Evolutionary conservation across 2,113 vertebrate species (phyloP).

Genomic region (Philantomba maxwellii): DNA sequence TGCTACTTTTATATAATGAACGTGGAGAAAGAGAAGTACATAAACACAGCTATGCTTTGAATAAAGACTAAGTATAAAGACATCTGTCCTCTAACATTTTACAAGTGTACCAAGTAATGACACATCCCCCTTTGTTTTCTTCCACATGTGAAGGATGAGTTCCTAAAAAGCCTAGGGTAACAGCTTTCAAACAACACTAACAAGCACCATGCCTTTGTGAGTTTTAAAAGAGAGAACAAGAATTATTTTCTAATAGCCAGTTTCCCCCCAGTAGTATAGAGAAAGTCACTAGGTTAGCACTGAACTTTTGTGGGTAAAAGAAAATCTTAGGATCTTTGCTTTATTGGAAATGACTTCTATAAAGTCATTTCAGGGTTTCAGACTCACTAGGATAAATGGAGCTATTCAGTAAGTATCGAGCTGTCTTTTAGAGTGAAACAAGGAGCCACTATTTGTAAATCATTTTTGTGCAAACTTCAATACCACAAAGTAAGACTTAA

Average conservation of each 20-base stretch:
- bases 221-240: conserved; percentile 6
- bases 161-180: background rate
- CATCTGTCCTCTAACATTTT: background rate
- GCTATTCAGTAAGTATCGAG: background rate
- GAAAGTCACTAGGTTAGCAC: conserved; percentile 10
- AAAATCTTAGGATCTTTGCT: background rate
- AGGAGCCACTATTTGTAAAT: background rate
- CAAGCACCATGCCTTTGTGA: background rate
- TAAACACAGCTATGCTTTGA: conserved; percentile 29
- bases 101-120: background rate
- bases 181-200: background rate
- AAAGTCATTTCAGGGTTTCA: conserved; percentile 28
- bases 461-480: background rate
- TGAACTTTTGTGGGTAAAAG: conserved; percentile 3
- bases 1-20: background rate
- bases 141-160: background rate
- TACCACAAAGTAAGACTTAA: background rate
- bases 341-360: background rate
- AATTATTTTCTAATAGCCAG: background rate
- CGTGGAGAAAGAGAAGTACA: background rate
- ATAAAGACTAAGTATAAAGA: background rate
- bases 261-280: background rate
- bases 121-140: background rate
- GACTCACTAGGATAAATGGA: background rate
- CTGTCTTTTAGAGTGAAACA: conserved; percentile 28